Base-by-base conservation (phyloP, 2,113 vertebrate genomes). In the Balaeniceps rex region DNA sequence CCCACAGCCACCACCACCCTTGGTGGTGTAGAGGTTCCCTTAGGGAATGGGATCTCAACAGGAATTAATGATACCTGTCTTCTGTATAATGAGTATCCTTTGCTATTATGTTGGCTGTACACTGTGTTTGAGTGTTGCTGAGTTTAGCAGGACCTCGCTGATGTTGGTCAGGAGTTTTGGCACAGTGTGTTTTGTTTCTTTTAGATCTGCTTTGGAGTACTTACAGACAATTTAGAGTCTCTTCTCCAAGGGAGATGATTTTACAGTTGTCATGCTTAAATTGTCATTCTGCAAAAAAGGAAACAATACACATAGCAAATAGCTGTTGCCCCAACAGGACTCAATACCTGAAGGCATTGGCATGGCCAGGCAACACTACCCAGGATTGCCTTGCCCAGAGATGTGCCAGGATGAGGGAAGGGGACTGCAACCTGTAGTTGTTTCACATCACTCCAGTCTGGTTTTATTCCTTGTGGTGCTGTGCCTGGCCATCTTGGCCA, bases 41-140 rank as follows among this genome's bases (percentile, higher is more conserved):
- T 99, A 33, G 99, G 99, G 38, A 99, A 98, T 80, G 99, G 99
- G 58, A 60, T 97, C 90, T 94, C 99, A 28, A 99, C 99, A 2
- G 99, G 99, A 95, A 98, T 99, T 31, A 99, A 98, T 4, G 99
- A 99, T 96, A 99, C 99, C 31, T 99, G 99, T 95, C 99, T 99
- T 51, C 98, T 99, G 24, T 99, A 99, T 98, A 99, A 99, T 24
- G 99, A 99, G 99, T 99, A 99, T 99, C 99, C 99, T 99, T 99
- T 96, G 33, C 46, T 87, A 2, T 49, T 57, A 6, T 0, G 0
- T 60, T 79, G 65, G 74, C 49, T 72, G 36, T 44, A 61, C 1
- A 0, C 2, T 5, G 46, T 54, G 25, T 82, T 46, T 51, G 49
- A 61, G 36, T 14, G 60, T 38, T 14, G 3, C 65, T 21, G 34